Conservation (phyloP, 2,797 vertebrate species). For the Pipistrellus kuhlii region DNA sequence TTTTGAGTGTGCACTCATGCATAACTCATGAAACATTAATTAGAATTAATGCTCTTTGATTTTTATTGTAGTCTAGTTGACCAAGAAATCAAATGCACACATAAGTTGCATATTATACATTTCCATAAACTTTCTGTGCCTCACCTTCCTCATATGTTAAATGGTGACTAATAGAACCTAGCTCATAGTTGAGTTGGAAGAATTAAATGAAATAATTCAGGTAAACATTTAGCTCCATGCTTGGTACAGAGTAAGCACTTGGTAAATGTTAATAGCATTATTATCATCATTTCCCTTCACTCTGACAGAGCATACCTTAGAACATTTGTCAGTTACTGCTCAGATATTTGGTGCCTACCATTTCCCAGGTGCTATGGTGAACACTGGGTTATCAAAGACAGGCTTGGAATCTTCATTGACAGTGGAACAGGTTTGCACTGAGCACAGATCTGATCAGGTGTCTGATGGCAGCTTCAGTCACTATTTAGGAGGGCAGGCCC, state of each 20-base stretch:
- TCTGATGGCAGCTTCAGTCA: neutral
- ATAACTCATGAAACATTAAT: neutral
- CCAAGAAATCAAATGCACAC: neutral
- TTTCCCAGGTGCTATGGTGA: constrained; percentile 7
- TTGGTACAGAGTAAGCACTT: neutral
- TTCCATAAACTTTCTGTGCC: neutral
- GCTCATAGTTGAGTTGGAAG: neutral
- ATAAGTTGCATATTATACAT: neutral
- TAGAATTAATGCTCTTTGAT: constrained; percentile 20
- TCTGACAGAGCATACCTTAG: neutral
- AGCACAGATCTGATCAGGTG: neutral
- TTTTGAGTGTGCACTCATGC: neutral
- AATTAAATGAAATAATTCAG: neutral
- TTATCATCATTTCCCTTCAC: neutral
- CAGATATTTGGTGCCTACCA: neutral
- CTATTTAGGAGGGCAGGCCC: neutral
- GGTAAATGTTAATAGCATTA: neutral
- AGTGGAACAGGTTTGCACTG: neutral
- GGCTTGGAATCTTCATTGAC: constrained; percentile 7
- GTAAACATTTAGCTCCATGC: neutral
- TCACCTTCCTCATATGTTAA: too few relatives aligned
- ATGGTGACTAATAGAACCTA: neutral
- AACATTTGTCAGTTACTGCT: neutral
- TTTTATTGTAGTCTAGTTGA: constrained; percentile 16
- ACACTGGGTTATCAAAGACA: neutral